Conservation (phyloP, 2,113 vertebrate genomes). For the Labeo catla region DNA sequence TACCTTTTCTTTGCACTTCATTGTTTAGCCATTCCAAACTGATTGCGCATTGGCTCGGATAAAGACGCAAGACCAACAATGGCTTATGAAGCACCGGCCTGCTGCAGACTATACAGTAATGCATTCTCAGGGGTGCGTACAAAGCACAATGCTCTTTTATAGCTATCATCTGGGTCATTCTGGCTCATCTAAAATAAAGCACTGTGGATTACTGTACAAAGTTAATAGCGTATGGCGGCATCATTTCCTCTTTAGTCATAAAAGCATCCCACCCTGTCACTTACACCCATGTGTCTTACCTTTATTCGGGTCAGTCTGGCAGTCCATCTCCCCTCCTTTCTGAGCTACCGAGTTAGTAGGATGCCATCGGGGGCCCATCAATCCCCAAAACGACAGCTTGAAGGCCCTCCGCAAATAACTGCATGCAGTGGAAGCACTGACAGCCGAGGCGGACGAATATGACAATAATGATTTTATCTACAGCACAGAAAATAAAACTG, state of each 20-base stretch:
- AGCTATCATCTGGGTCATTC: slow-evolving; percentile 27
- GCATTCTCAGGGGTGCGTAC: slow-evolving; percentile 1
- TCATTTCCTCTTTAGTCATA: slow-evolving; percentile 20
- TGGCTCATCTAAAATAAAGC: slow-evolving; percentile 36
- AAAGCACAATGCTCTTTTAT: slow-evolving; percentile 10
- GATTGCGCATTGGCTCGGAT: background rate
- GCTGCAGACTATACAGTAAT: background rate
- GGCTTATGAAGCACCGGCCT: background rate
- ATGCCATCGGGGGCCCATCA: slow-evolving; percentile 47
- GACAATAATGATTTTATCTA: slow-evolving; percentile 67
- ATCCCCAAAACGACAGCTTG: slow-evolving; percentile 59
- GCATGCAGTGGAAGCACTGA: slow-evolving; percentile 39
- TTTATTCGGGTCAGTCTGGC: slow-evolving; percentile 36
- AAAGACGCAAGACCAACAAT: background rate
- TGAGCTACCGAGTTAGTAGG: slow-evolving; percentile 45
- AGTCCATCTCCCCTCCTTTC: slow-evolving; percentile 36
- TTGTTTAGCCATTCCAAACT: slow-evolving; percentile 22
- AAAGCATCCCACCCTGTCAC: slow-evolving; percentile 26
- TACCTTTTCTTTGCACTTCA: slow-evolving; percentile 15
- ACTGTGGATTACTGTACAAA: slow-evolving; percentile 40
- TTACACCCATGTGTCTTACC: slow-evolving; percentile 27
- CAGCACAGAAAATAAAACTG: slow-evolving; percentile 62
- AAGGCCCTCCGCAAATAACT: slow-evolving; percentile 58
- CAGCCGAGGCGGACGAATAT: slow-evolving; percentile 59
- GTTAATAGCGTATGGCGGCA: slow-evolving; percentile 22